Base-by-base conservation (phyloP, 2,113 vertebrate species). In the Oreochromis spilurus region DNA sequence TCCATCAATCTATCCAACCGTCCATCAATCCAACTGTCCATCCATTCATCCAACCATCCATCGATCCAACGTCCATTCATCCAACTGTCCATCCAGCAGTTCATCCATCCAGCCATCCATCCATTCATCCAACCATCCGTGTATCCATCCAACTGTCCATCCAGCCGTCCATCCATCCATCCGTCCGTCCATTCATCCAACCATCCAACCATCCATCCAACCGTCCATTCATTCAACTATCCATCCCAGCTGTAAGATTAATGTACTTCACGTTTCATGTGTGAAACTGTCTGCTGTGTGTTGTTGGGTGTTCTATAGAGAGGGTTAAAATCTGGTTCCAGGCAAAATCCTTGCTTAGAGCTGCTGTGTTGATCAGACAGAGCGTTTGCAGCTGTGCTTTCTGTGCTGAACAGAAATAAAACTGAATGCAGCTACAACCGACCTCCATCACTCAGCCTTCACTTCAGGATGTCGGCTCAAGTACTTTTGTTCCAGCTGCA, bases 281-380 rank as follows among this genome's bases (percentile, higher is more conserved):
- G 26, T 19, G 57, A 58, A 57, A 57, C 55, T 26, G 13, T 57
- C 55, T 57, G 55, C 55, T 57, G 55, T 29, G 55, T 57, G 55
- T 16, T 57, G 7, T 16, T 57, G 55, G 24, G 55, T 57, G 13
- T 57, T 57, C 24, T 29, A 16, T 29, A 29, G 55, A 57, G 14
- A 5, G 55, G 24, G 12, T 29, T 57, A 29, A 57, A 29, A 57
- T 57, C 24, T 57, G 55, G 55, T 57, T 29, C 24, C 55, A 7
- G 54, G 21, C 6, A 24, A 24, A 24, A 58, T 58, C 55, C 26
- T 58, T 58, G 55, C 55, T 31, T 60, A 31, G 57, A 60, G 57
- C 5, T 60, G 26, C 14, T 60, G 57, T 60, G 57, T 60, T 60
- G 57, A 60, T 60, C 57, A 60, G 57, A 58, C 55, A 29, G 55